Evolutionary conservation across 2,797 vertebrate species (phyloP), one percentile per base, ranked within the genome.

Genomic region (Rousettus madagascariensis): DNA sequence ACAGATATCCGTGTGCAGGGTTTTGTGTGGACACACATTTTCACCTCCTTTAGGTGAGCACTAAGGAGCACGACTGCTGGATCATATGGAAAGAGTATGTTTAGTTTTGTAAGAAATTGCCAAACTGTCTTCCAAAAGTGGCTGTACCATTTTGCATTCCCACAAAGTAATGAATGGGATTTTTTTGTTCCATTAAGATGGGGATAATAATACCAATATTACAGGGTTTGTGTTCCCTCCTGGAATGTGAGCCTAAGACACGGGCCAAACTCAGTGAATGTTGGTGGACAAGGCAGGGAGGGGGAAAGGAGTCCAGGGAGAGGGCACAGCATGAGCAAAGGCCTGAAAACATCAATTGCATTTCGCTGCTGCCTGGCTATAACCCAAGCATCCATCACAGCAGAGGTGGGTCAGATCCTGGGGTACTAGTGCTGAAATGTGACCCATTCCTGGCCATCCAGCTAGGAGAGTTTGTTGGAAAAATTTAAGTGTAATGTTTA

Each of bases 151-250:
- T 72, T 57, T 46, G 41, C 41, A 30, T 72, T 46, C 43, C 69
- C 43, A 72, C 69, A 15, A 30, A 49, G 28, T 28, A n/a, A 5
- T 2, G 43, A 49, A 49, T 6, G 79, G 33, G 30, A 36, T 13
- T 19, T 15, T 15, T 46, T 33, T 49, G 28, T n/a, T 74, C 28
- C 71, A 66, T 41, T 69, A 15, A 24, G 46, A 24, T 28, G 53
- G 8, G 6, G 22, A 3, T 2, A 10, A 28, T 6, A 43, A 36
- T 11, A 30, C 6, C 57, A 12, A 1, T 5, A 36, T 15, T 11
- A 9, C 0, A 13, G 43, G 30, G 3, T 19, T 30, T 22, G 9
- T 26, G 28, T 61, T 88, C 36, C 41, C 2, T 71, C 51, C 26
- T 3, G 8, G 71, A 61, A 57, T 33, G 6, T 15, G 59, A 68